These are phyloP conservation scores for Mylabris phalerata DNA, from an alignment of 1,140 invertebrate species.

Conservation along the genomic window DNA sequence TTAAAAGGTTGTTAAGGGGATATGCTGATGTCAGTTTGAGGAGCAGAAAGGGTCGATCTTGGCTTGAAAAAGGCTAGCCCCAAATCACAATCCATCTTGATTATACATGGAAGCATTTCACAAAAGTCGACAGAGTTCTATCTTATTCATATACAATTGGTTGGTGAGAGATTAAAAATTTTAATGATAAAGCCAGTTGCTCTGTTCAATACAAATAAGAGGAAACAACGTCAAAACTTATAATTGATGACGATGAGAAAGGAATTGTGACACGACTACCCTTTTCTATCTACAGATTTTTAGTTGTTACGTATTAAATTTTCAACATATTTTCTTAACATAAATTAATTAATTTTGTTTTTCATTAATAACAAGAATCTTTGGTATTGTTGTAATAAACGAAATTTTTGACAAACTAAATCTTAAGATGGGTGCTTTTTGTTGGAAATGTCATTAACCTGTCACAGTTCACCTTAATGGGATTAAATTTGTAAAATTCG, in stretches of 20 bases:
- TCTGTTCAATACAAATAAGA: no score
- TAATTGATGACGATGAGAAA: no score
- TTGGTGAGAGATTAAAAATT: no score
- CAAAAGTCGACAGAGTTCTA: no score
- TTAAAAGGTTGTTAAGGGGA: conserved; percentile 25
- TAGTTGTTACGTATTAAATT: background rate
- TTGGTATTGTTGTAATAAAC: background rate
- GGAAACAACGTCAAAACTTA: no score
- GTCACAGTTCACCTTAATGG: background rate
- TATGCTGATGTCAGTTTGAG: no score
- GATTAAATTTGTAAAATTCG: conserved; percentile 20
- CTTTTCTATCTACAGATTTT: conserved; percentile 6
- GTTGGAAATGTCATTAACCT: conserved; percentile 3
- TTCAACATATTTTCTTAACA: background rate
- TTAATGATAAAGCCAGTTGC: no score
- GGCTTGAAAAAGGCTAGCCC: conserved; percentile 30
- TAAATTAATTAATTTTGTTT: background rate
- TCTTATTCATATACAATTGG: no score
- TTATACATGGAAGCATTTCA: conserved; percentile 30
- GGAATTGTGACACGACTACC: no score
- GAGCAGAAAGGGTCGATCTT: no score
- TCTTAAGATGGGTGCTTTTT: no score
- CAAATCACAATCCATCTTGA: conserved; percentile 37
- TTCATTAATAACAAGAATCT: background rate
- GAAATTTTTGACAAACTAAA: background rate